Conservation (phyloP, 2,888 invertebrate genomes). For the Oscheius onirici region DNA sequence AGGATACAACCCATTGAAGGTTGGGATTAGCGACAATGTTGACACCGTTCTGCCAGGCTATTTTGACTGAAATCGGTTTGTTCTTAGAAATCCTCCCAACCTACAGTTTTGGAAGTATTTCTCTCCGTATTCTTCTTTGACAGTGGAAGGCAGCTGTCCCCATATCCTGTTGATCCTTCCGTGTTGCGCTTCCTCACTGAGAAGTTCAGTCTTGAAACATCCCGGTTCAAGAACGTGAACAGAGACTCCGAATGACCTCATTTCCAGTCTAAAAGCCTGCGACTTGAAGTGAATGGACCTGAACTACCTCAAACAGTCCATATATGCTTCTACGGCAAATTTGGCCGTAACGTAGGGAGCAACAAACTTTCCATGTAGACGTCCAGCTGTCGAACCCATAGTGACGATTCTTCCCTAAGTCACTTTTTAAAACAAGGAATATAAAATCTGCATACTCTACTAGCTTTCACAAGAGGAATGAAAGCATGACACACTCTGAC, state of each 20-base stretch:
- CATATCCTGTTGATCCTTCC: slow-evolving; percentile 61
- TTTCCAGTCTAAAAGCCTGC: slow-evolving; percentile 42
- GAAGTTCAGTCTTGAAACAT: slow-evolving; percentile 63
- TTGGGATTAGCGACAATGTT: slow-evolving; percentile 59
- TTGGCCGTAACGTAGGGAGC: slow-evolving; percentile 66
- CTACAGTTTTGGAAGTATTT: slow-evolving; percentile 66
- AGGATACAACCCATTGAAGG: slow-evolving; percentile 62
- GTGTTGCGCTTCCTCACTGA: slow-evolving; percentile 60
- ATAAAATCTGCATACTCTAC: slow-evolving; percentile 38
- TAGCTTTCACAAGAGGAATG: slow-evolving; percentile 61
- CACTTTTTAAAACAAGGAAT: background rate
- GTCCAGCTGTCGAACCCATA: slow-evolving; percentile 73
- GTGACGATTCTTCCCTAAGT: slow-evolving; percentile 73
- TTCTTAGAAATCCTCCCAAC: slow-evolving; percentile 23
- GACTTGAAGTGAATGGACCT: background rate
- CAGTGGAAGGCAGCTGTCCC: slow-evolving; percentile 49
- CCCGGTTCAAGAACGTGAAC: slow-evolving; percentile 68
- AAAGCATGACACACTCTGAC: slow-evolving; percentile 65
- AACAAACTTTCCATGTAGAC: slow-evolving; percentile 69
- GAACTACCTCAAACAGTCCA: slow-evolving; percentile 57
- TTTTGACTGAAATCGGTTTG: slow-evolving; percentile 45
- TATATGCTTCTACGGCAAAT: slow-evolving; percentile 66
- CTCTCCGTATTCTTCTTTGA: slow-evolving; percentile 69
- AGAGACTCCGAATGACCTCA: slow-evolving; percentile 56
- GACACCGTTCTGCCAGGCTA: slow-evolving; percentile 59